Percentiles rank a stretch among this genome's conserved stretches.
Evolutionary conservation across 2,113 vertebrate species (phyloP).

Genomic region (Lycocorax pyrrhopterus): DNA sequence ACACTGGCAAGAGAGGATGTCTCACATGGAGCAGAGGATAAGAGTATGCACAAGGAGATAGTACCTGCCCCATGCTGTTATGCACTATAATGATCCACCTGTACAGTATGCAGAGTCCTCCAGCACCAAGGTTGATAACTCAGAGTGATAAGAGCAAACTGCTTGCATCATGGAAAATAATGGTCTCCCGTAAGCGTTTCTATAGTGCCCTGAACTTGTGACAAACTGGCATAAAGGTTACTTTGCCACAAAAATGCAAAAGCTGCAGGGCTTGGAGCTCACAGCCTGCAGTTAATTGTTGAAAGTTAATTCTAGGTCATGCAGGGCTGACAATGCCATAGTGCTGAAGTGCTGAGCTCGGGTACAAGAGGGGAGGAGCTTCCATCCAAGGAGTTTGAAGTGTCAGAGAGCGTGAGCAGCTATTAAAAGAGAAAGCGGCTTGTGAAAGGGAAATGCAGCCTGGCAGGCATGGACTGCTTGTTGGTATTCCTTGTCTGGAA

Average conservation of each 20-base stretch:
- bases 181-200: constrained; percentile 53
- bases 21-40: not conserved
- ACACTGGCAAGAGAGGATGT: not conserved
- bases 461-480: constrained; percentile 16
- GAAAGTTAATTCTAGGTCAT: constrained; percentile 74
- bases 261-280: constrained; percentile 45
- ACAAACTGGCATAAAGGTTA: constrained; percentile 74
- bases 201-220: constrained; percentile 72
- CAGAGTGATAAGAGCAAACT: constrained; percentile 70
- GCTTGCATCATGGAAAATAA: constrained; percentile 80
- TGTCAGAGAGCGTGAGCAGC: not conserved
- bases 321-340: constrained; percentile 38
- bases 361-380: constrained; percentile 31
- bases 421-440: constrained; percentile 65
- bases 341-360: not conserved
- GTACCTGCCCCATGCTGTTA: not conserved
- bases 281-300: constrained; percentile 51
- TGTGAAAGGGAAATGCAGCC: constrained; percentile 24
- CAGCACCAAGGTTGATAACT: constrained; percentile 61
- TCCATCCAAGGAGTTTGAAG: constrained; percentile 5
- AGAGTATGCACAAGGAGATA: not conserved
- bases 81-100: constrained; percentile 48
- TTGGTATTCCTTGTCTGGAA: not conserved
- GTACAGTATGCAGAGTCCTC: constrained; percentile 36
- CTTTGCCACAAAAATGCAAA: constrained; percentile 59